Evolutionary conservation across 2,888 invertebrate genomes (phyloP).

Genomic region (Lycophotia porphyrea): DNA sequence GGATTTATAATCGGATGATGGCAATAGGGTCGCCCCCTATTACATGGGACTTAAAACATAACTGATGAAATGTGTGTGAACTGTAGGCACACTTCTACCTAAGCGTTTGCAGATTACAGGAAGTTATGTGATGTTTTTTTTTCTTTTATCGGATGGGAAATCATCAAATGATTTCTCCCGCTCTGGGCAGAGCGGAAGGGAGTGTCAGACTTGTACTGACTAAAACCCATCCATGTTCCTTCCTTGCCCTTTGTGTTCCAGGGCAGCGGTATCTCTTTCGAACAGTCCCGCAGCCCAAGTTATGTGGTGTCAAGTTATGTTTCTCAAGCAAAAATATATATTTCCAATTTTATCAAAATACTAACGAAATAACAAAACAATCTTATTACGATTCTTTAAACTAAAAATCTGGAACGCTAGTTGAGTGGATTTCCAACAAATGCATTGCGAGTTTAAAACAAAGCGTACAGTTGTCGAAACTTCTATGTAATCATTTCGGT

Average conservation of each 20-base stretch:
- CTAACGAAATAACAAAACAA: constrained; percentile 26
- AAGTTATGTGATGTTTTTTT: too few relatives aligned
- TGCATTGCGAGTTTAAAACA: constrained; percentile 63
- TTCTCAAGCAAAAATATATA: neutral
- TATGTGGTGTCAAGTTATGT: neutral
- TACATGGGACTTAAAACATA: neutral
- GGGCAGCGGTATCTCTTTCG: too few relatives aligned
- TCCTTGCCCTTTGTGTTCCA: too few relatives aligned
- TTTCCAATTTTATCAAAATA: neutral
- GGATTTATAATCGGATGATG: neutral
- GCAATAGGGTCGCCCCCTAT: neutral
- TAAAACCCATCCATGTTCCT: too few relatives aligned
- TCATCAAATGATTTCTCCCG: too few relatives aligned
- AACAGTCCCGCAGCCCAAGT: too few relatives aligned
- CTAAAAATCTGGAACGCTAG: constrained; percentile 33
- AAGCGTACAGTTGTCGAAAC: constrained; percentile 59
- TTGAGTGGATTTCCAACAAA: constrained; percentile 35
- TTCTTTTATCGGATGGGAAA: too few relatives aligned
- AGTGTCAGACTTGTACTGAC: too few relatives aligned
- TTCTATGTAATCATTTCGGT: constrained; percentile 55
- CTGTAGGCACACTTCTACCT: neutral
- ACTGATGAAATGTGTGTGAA: neutral
- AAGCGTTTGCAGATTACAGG: neutral
- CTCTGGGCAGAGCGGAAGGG: too few relatives aligned
- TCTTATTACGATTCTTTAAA: constrained; percentile 37